phyloP scores from a whole-genome alignment of 2,113 vertebrate genomes.

The Chroicocephalus ridibundus region DNA sequence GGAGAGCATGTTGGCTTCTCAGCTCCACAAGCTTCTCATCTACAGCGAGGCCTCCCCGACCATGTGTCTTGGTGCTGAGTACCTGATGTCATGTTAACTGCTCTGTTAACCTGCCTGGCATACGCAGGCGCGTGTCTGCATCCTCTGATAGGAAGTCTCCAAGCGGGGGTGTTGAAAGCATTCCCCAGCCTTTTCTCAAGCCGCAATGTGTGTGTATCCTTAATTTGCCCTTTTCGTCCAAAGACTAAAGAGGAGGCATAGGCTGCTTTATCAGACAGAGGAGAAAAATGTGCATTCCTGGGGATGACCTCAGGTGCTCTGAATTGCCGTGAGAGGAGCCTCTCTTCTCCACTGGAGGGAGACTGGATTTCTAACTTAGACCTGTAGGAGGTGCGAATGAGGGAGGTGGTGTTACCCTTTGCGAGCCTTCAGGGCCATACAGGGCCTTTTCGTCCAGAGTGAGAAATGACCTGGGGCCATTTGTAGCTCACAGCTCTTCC shows the following conservation, averaged over 20 bases:
- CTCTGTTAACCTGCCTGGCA: slow-evolving; percentile 15
- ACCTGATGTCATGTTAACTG: slow-evolving; percentile 22
- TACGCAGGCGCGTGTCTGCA: not conserved
- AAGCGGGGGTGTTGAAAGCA: not conserved
- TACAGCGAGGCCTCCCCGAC: not conserved
- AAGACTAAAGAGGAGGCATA: not conserved
- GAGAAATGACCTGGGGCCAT: not conserved
- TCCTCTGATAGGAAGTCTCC: not conserved
- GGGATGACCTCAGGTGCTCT: not conserved
- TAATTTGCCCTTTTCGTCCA: not conserved
- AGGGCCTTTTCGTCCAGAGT: not conserved
- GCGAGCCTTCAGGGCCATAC: not conserved
- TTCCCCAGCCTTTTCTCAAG: not conserved
- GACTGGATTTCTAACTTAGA: not conserved
- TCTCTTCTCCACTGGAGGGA: not conserved
- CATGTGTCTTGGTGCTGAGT: not conserved
- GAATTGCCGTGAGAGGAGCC: not conserved
- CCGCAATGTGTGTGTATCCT: rapidly evolving
- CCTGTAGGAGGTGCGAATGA: not conserved
- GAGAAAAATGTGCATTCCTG: not conserved
- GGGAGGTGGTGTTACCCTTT: not conserved
- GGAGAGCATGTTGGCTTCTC: not conserved
- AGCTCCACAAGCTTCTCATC: not conserved
- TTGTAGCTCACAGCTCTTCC: not conserved
- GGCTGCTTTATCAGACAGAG: not conserved